Base-by-base conservation (phyloP, 1,140 invertebrate genomes). In the Drosophila nigrodunni region DNA sequence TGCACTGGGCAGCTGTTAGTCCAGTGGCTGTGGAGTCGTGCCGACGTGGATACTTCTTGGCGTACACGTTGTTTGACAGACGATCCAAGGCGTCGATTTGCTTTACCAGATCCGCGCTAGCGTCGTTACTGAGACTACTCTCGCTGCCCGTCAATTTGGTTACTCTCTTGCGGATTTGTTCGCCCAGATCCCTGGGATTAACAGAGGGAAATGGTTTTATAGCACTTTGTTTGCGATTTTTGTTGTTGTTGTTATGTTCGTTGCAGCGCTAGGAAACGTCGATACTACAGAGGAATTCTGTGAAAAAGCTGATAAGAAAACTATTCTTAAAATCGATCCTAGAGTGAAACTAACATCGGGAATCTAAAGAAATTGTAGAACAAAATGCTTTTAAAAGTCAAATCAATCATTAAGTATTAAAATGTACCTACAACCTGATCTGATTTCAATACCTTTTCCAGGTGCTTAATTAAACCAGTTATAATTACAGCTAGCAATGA, bases 181-280 rank as follows among this genome's bases (percentile, higher is more conserved):
- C 94, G 60, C 95, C 96, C 47, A 97, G 93, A 93, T 97, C 97
- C 85, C 97, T 97, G 93, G 94, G 78, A 85, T 46, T 25, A 37
- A 62, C 49, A 59, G 86, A 87, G 83, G 89, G 82, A 82, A 72
- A 79, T 46, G 25, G 25, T 35, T 75, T 72, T 61, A 59, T 59
- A 73, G 46, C 7, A 7, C 25, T 62, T 34, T 67, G 30, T 49
- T 57, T 47, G 44, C 43, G 55, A 5, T 72, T 58, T 34, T 37
- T 75, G 62, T 62, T 52, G 69, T 30, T 70, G 41, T 6, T 35
- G 11, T 11, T 46, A 52, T 77, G 80, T 83, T 83, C 80, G 80
- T 83, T 83, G 62, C 64, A 73, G 55, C 62, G 44, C 15, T 47
- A 47, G 41, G 43, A 30, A 50, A 13, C 37, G 11, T 37, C 35